Evolutionary conservation across 2,797 vertebrate species (phyloP).

Genomic region (Cephalopachus bancanus): DNA sequence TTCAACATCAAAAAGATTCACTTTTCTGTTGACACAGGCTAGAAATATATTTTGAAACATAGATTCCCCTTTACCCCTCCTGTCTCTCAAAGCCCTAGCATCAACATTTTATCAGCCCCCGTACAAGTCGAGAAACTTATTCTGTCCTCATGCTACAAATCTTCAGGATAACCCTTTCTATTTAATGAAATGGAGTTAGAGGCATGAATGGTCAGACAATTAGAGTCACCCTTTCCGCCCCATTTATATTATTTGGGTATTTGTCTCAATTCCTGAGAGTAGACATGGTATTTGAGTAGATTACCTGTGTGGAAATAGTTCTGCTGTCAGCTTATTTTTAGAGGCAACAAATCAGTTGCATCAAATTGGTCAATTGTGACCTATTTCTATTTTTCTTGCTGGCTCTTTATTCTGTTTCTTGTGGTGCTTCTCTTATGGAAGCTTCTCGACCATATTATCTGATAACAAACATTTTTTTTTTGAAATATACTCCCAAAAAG

Average conservation of each 20-base stretch:
- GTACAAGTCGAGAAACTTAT: background rate
- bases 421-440: slow-evolving; percentile 74
- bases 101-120: background rate
- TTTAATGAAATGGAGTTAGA: slow-evolving; percentile 27
- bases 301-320: slow-evolving; percentile 82
- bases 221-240: background rate
- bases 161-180: slow-evolving; percentile 37
- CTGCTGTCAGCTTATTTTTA: slow-evolving; percentile 76
- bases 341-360: slow-evolving; percentile 83
- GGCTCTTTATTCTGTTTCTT: slow-evolving; percentile 83
- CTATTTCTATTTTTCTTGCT: slow-evolving; percentile 84
- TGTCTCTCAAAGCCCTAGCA: background rate
- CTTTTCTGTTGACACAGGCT: slow-evolving; percentile 52
- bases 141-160: background rate
- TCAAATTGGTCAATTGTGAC: slow-evolving; percentile 86
- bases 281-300: slow-evolving; percentile 71
- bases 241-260: slow-evolving; percentile 61
- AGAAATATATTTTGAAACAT: slow-evolving; percentile 9
- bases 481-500: slow-evolving; percentile 43
- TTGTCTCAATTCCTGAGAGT: slow-evolving; percentile 65
- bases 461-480: slow-evolving; percentile 77
- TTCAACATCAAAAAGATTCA: slow-evolving; percentile 28
- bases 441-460: slow-evolving; percentile 76
- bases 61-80: background rate
- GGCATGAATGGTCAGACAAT: background rate